Percentiles rank a stretch among this genome's conserved stretches.
phyloP scores from a whole-genome alignment of 2,113 vertebrate species.

The Fulica atra region DNA sequence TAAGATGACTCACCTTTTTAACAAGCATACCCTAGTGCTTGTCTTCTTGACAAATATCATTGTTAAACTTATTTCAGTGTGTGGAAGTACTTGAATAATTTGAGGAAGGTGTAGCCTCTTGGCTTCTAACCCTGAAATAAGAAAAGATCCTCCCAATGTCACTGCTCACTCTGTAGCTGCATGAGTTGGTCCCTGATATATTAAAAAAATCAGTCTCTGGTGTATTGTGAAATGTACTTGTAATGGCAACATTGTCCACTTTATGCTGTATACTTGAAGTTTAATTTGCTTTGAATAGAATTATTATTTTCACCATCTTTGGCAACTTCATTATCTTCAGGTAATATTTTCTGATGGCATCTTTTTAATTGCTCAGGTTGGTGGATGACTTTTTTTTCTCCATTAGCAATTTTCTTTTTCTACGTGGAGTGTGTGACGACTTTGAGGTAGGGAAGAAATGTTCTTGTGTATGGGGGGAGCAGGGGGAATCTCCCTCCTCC shows the following conservation, averaged over 20 bases:
- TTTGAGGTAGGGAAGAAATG: neutral
- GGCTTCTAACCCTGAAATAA: neutral
- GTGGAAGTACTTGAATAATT: neutral
- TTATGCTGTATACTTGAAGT: neutral
- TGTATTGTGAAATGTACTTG: neutral
- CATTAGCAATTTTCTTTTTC: neutral
- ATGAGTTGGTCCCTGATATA: neutral
- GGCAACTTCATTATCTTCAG: constrained; percentile 25
- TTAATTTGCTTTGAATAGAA: constrained; percentile 41
- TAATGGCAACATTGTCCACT: neutral
- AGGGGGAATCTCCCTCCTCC: neutral
- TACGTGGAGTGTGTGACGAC: neutral
- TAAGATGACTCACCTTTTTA: neutral
- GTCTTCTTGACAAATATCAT: neutral
- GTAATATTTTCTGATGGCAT: constrained; percentile 37
- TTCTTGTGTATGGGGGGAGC: neutral
- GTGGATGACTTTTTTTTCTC: neutral
- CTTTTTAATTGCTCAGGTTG: constrained; percentile 48
- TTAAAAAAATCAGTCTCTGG: neutral
- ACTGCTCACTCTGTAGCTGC: neutral
- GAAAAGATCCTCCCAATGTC: neutral
- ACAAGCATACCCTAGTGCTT: neutral
- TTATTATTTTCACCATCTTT: neutral
- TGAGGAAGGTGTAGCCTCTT: neutral
- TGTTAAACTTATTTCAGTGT: neutral